Evolutionary conservation across 2,797 vertebrate genomes (phyloP).

Genomic region (Myiotriccus ornatus): DNA sequence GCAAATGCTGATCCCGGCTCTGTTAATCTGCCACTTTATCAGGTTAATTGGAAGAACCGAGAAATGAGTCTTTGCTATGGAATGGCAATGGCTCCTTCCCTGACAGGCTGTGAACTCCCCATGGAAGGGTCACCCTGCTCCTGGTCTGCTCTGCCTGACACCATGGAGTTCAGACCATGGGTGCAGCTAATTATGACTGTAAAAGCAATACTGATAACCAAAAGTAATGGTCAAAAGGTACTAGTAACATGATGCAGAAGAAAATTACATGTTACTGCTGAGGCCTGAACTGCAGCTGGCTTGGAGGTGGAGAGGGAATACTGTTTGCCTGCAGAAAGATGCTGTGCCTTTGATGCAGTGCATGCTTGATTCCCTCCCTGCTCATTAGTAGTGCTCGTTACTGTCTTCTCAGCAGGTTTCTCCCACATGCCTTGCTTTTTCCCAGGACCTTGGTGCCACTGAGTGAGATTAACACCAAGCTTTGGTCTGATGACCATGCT

Average conservation of each 20-base stretch:
- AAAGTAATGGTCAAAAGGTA: not conserved
- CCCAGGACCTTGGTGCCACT: slow-evolving; percentile 15
- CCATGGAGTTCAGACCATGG: accelerated
- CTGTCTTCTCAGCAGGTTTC: slow-evolving; percentile 30
- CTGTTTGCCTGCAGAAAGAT: not conserved
- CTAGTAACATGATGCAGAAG: accelerated
- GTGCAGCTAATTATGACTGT: not conserved
- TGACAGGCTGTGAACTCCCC: not conserved
- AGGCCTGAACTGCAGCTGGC: not conserved
- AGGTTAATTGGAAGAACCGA: not conserved
- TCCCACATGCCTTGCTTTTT: slow-evolving; percentile 2
- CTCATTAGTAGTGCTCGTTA: slow-evolving; percentile 26
- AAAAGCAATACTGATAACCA: not conserved
- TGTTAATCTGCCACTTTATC: not conserved
- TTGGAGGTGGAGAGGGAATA: not conserved
- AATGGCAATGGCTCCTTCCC: not conserved
- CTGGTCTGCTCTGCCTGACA: not conserved
- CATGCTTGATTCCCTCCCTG: not conserved
- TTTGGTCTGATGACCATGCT: slow-evolving; percentile 15
- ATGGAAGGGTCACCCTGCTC: not conserved
- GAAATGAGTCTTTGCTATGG: not conserved
- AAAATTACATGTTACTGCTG: not conserved
- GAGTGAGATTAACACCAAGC: not conserved
- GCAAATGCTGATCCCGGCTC: not conserved
- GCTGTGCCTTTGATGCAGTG: not conserved